Evolutionary conservation across 2,113 vertebrate genomes (phyloP), one percentile per base, ranked within the genome.

Genomic region (Eudorcas thomsonii): DNA sequence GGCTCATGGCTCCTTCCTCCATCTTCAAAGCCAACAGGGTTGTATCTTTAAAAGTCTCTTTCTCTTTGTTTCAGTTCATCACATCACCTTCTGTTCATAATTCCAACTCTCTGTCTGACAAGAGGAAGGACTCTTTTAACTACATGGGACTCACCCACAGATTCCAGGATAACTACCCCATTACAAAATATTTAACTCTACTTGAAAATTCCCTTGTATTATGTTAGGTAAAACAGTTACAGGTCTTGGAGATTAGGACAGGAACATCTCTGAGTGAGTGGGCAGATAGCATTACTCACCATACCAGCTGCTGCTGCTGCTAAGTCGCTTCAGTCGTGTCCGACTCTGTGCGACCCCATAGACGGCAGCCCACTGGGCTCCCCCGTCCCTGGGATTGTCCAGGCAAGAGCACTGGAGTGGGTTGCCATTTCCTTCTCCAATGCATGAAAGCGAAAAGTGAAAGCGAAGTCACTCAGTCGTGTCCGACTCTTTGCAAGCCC

Each of bases 361-460:
- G 57, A 59, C 0, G 10, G 57, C 57, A 26, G 23, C 23, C 23
- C 10, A 59, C 9, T 23, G 26, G 57, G 23, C 57, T 59, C 23
- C 9, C 8, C 0, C 0, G 0, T 11, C 57, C 57, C 23, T 59
- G 57, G 23, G 57, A 59, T 25, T 59, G 9, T 4, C 23, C 57
- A 59, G 23, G 57, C 57, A 59, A 59, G 57, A 59, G 26, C 57
- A 59, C 57, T 59, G 57, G 23, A 25, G 55, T 57, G 55, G 23
- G 9, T 2, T 25, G 55, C 55, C 55, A 57, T 57, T 57, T 57
- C 55, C 23, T 57, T 25, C 55, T 57, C 55, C 55, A 57, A 25
- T 57, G 55, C 55, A 57, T 11, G 55, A 25, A 57, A 57, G 23
- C 11, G 23, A 57, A 57, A 57, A 25, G 55, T 57, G 55, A 57